Evolutionary conservation across 2,797 vertebrate genomes (phyloP), one percentile per base, ranked within the genome.

Genomic region (Cottoperca gobio): DNA sequence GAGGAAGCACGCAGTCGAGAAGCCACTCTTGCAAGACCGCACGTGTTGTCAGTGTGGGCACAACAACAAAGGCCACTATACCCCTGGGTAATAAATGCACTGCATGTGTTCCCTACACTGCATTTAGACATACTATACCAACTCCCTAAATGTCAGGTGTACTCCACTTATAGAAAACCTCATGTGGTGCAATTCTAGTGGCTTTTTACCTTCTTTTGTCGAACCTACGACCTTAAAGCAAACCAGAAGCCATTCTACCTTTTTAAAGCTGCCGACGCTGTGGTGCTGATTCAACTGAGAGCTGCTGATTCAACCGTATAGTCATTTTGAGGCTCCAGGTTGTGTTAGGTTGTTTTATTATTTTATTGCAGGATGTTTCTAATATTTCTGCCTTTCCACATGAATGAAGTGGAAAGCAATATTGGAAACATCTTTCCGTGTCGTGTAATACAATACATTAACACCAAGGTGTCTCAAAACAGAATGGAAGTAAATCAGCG

Each of bases 51-150:
- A 8, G 50, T 21, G 50, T 31, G 58, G 9, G 6, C 43, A 14
- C 19, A 6, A 52, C 46, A 70, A 64, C 55, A 76, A 70, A 53
- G 28, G 14, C 35, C 28, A 24, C 45, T 69, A 19, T 3, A 19
- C 24, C 12, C n/a, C 17, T 17, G 5, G 33, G 23, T 65, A 60
- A 57, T 33, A 62, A 31, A 39, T 8, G 16, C 31, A 39, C n/a
- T 26, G 24, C 45, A 14, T 40, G 11, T 9, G 8, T 61, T 49
- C 11, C 10, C 9, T 28, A 31, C 48, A 52, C 10, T 37, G 4
- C 17, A 37, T n/a, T 40, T 1, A 60, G 3, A 42, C 13, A 37
- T n/a, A 45, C 6, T 21, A 16, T 2, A 28, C 3, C n/a, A 5
- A 31, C n/a, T 33, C 31, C 19, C 10, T 19, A 1, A 50, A 33